Percentiles rank a stretch among this genome's conserved stretches.
phyloP scores from a whole-genome alignment of 2,797 vertebrate genomes.

The Notolepis coatsorum region DNA sequence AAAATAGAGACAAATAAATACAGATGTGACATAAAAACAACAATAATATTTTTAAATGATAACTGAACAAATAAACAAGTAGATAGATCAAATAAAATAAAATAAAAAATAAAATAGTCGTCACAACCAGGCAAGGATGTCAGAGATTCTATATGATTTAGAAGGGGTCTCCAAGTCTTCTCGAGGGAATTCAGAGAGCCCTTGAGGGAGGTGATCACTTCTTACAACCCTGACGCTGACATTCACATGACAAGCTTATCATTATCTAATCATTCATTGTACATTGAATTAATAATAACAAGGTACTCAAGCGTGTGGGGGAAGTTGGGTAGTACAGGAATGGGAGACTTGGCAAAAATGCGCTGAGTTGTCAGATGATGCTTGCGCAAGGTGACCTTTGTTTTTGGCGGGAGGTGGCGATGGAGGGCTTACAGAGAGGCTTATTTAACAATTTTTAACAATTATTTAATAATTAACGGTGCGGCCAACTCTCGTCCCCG shows the following conservation, averaged over 20 bases:
- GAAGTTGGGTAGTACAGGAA: slow-evolving; percentile 8
- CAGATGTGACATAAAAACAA: too few relatives aligned
- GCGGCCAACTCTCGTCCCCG: not conserved
- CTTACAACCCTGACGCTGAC: slow-evolving; percentile 45
- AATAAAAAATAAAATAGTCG: too few relatives aligned
- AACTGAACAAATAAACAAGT: too few relatives aligned
- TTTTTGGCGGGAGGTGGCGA: not conserved
- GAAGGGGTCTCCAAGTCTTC: too few relatives aligned
- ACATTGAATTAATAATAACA: slow-evolving; percentile 67
- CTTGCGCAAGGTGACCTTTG: not conserved
- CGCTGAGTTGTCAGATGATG: not conserved
- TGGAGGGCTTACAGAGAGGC: not conserved
- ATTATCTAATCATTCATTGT: slow-evolving; percentile 61
- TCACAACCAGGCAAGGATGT: too few relatives aligned
- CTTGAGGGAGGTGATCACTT: too few relatives aligned
- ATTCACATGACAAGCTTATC: slow-evolving; percentile 63
- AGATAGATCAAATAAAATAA: too few relatives aligned
- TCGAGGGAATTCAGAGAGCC: too few relatives aligned
- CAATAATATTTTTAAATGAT: too few relatives aligned
- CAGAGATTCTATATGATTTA: too few relatives aligned
- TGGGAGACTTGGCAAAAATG: not conserved
- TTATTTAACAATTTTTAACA: slow-evolving; percentile 27
- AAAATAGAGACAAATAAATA: too few relatives aligned
- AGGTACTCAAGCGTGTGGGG: slow-evolving; percentile 7
- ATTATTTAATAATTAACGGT: slow-evolving; percentile 19